These are phyloP conservation scores for Eumeta japonica DNA, from an alignment of 1,140 invertebrate genomes.

Conservation along the genomic window DNA sequence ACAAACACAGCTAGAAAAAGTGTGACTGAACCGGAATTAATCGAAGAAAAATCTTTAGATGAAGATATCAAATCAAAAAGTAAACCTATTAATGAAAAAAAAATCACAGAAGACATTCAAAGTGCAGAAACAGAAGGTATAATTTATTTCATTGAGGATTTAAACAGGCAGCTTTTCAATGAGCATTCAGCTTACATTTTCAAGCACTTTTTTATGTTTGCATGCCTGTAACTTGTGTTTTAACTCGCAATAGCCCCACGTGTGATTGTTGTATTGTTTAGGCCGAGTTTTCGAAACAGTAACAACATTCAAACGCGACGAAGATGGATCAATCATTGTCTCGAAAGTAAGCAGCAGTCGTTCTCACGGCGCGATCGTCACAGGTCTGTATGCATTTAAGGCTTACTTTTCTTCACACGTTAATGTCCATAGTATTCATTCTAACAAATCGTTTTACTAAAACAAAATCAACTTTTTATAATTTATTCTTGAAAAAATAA, in stretches of 20 bases:
- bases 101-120: constrained; percentile 38
- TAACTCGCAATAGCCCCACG: constrained; percentile 33
- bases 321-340: constrained; percentile 62
- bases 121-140: constrained; percentile 54
- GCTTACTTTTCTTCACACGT: no score
- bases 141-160: constrained; percentile 13
- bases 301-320: constrained; percentile 60
- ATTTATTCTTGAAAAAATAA: no score
- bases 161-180: constrained; percentile 40
- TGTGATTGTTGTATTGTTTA: constrained; percentile 55
- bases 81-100: constrained; percentile 45
- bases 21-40: constrained; percentile 34
- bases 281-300: constrained; percentile 60
- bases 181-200: constrained; percentile 32
- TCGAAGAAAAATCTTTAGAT: constrained; percentile 38
- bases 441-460: no score
- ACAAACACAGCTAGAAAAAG: constrained; percentile 23
- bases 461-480: no score
- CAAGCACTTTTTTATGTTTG: constrained; percentile 34
- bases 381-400: constrained; percentile 61
- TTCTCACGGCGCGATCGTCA: constrained; percentile 62
- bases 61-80: constrained; percentile 54
- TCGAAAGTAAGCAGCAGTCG: constrained; percentile 63
- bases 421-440: not conserved
- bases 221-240: constrained; percentile 47